These are phyloP conservation scores for Chironomus striatipennis DNA, from an alignment of 1,140 invertebrate genomes.

Conservation along the genomic window DNA sequence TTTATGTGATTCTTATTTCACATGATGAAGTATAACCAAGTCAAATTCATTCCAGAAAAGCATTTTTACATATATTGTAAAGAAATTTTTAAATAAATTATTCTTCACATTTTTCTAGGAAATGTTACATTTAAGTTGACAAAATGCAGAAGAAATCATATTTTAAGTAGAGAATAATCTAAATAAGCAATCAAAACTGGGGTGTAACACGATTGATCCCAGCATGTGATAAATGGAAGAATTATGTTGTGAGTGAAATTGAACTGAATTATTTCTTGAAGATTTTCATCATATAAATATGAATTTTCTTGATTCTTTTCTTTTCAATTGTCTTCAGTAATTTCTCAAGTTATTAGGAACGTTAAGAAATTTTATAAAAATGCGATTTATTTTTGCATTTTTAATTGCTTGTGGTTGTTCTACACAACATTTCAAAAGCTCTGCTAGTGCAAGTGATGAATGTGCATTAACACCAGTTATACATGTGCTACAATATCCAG, in stretches of 20 bases:
- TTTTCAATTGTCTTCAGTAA: not conserved
- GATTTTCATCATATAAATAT: not conserved
- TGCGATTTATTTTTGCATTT: not conserved
- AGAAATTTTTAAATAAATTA: no score
- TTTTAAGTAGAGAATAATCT: no score
- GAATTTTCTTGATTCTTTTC: not conserved
- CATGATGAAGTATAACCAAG: no score
- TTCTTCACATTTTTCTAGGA: no score
- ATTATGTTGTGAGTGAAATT: not conserved
- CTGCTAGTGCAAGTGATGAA: conserved; percentile 52
- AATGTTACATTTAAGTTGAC: no score
- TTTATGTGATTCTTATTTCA: no score
- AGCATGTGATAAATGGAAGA: not conserved
- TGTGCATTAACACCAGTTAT: conserved; percentile 87
- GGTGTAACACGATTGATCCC: no score
- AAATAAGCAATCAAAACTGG: no score
- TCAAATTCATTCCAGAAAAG: no score
- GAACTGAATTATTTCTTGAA: not conserved
- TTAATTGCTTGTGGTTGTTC: conserved; percentile 22
- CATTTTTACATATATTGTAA: no score
- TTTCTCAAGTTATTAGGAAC: not conserved
- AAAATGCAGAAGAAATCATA: no score
- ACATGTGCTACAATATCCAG: conserved; percentile 83
- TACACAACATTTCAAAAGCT: not conserved
- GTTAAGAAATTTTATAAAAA: not conserved